Evolutionary conservation across 2,888 invertebrate species (phyloP), one percentile per base, ranked within the genome.

Genomic region (Seira sanloemensis): DNA sequence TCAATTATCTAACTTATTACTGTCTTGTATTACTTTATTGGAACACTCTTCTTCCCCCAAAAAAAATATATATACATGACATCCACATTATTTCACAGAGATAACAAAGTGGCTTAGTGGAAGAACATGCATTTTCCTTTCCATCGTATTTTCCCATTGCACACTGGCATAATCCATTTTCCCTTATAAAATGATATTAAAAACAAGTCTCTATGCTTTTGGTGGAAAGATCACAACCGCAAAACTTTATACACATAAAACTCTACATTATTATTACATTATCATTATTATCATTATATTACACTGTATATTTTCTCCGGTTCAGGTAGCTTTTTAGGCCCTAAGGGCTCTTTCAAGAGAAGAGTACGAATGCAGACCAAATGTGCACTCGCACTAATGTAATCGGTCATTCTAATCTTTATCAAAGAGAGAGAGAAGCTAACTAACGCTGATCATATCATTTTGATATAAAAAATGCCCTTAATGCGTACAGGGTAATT

Each of bases 401-500:
- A 81, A 81, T 81, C 81, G 81, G 81, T 81, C 81, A 81, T 75
- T 81, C 75, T 24, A 65, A 76, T 80, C 12, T n/a, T n/a, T n/a
- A n/a, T n/a, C n/a, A n/a, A n/a, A 72, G 19, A 27, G 12, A 54
- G 16, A 23, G 25, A 66, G 46, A 74, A 74, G 66, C 18, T n/a
- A 18, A 62, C 37, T 68, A 74, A 24, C 50, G 7, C 5, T 62
- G 62, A 62, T 73, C 23, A 62, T 54, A 75, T 74, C 75, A 68
- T 69, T 80, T 74, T 80, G 74, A 80, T 75, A 80, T n/a, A 80
- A 80, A 74, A 80, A 80, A 80, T 79, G 79, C 79, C 79, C 73
- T 79, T 67, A 79, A 80, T 81, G 69, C 75, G 67, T 81, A 81
- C n/a, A n/a, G 37, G 12, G 37, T 82, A 76, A 82, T 82, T 75